Evolutionary conservation across 1,140 invertebrate species (phyloP).

Genomic region (Cotesia chilonis): DNA sequence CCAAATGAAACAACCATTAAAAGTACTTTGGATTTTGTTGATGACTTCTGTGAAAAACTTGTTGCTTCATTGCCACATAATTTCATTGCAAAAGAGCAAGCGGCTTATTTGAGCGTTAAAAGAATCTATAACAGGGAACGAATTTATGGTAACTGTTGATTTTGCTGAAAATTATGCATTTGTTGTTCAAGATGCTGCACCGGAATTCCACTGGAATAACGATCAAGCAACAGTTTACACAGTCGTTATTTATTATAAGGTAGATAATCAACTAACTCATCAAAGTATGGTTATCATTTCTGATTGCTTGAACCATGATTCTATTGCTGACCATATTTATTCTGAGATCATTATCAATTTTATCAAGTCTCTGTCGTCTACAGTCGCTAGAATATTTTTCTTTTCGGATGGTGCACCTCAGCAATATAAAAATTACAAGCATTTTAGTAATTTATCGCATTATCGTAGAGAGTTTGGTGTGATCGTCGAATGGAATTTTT

Average conservation of each 20-base stretch:
- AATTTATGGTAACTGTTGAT: slow-evolving; percentile 41
- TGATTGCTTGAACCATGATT: slow-evolving; percentile 19
- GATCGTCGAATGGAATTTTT: slow-evolving; percentile 53
- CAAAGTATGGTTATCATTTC: slow-evolving; percentile 23
- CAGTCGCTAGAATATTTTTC: background rate
- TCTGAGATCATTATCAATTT: slow-evolving; percentile 12
- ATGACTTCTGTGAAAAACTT: slow-evolving; percentile 34
- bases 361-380: background rate
- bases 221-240: slow-evolving; percentile 20
- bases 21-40: slow-evolving; percentile 28
- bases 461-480: slow-evolving; percentile 52
- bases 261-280: slow-evolving; percentile 3
- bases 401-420: slow-evolving; percentile 20
- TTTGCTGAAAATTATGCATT: slow-evolving; percentile 43
- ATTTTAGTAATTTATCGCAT: slow-evolving; percentile 27
- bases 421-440: slow-evolving; percentile 20
- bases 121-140: slow-evolving; percentile 33
- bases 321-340: slow-evolving; percentile 11
- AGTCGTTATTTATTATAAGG: slow-evolving; percentile 20
- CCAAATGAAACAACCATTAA: slow-evolving; percentile 19
- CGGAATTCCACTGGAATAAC: slow-evolving; percentile 15
- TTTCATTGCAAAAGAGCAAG: slow-evolving; percentile 45
- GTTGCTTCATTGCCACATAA: slow-evolving; percentile 34
- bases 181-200: slow-evolving; percentile 4
- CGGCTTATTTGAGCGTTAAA: slow-evolving; percentile 33